phyloP scores from a whole-genome alignment of 2,113 vertebrate genomes.

The Progne subis region DNA sequence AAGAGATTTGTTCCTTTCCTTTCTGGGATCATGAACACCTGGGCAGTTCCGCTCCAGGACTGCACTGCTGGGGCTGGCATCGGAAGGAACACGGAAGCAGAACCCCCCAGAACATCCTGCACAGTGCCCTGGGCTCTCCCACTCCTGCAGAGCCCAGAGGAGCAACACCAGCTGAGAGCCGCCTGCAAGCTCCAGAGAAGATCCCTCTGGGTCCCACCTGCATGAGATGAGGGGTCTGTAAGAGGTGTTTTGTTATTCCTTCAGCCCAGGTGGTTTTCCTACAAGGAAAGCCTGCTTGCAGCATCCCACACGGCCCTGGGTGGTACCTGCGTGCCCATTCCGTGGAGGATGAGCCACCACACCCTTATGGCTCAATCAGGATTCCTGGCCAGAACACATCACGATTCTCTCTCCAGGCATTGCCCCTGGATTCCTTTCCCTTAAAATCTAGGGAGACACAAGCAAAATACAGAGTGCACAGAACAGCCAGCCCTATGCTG shows the following conservation, averaged over 20 bases:
- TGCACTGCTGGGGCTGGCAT: background rate
- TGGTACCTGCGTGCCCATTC: background rate
- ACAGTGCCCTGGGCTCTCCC: background rate
- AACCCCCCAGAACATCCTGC: background rate
- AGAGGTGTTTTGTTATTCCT: background rate
- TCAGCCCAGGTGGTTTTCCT: background rate
- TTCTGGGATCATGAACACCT: background rate
- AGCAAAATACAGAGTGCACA: background rate
- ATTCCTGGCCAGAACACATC: background rate
- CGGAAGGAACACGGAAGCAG: background rate
- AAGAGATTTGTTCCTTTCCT: background rate
- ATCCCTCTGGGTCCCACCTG: background rate
- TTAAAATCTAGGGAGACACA: background rate
- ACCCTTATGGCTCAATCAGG: background rate
- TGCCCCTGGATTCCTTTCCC: background rate
- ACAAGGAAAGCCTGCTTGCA: background rate
- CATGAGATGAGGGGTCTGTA: fast-evolving
- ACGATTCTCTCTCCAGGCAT: background rate
- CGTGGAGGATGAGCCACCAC: fast-evolving
- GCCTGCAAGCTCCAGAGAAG: fast-evolving
- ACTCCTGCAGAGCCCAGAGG: background rate
- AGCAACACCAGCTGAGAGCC: background rate
- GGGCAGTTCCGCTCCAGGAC: background rate
- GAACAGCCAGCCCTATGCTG: background rate
- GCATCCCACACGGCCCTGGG: background rate